Percentiles rank a stretch among this genome's conserved stretches.
These are phyloP conservation scores for Gymnosoma rotundatum DNA, from an alignment of 2,888 invertebrate genomes.

Conservation along the genomic window DNA sequence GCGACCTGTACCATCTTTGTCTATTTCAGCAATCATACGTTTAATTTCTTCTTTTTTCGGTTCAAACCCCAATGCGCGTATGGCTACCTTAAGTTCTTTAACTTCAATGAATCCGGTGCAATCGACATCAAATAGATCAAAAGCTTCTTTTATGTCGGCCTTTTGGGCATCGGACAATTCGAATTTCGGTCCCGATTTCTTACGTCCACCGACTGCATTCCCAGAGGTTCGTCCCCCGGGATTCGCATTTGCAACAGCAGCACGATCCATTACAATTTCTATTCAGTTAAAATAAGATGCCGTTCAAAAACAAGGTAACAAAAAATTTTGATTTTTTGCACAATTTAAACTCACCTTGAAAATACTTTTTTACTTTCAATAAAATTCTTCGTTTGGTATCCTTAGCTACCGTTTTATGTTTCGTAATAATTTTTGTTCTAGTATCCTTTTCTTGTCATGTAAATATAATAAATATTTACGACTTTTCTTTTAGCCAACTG, in stretches of 20 bases:
- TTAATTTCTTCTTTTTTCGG: slow-evolving; percentile 99
- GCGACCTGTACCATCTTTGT: slow-evolving; percentile 92
- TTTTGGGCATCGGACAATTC: slow-evolving; percentile 95
- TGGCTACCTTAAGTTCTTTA: slow-evolving; percentile 96
- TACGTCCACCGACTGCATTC: slow-evolving; percentile 81
- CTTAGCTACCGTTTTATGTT: slow-evolving; percentile 60
- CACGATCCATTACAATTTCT: slow-evolving; percentile 59
- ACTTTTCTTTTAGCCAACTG: slow-evolving; percentile 40
- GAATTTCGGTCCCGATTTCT: slow-evolving; percentile 88
- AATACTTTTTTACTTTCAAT: slow-evolving; percentile 43
- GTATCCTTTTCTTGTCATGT: slow-evolving; percentile 29
- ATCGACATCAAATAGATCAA: slow-evolving; percentile 96
- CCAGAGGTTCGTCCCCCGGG: slow-evolving; percentile 31
- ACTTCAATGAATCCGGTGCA: slow-evolving; percentile 94
- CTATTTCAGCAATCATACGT: slow-evolving; percentile 95
- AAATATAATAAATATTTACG: slow-evolving; percentile 29
- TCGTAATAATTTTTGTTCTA: slow-evolving; percentile 50
- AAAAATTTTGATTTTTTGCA: not conserved
- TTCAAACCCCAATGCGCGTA: slow-evolving; percentile 97
- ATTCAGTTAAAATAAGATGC: not conserved
- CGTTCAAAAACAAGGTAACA: not conserved
- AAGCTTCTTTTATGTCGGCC: slow-evolving; percentile 96
- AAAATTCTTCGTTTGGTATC: slow-evolving; percentile 43
- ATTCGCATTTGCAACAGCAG: slow-evolving; percentile 50
- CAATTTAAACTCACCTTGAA: slow-evolving; percentile 26